A percentile compares a stretch with the other conserved stretches of the same genome.
phyloP scores from a whole-genome alignment of 2,113 vertebrate genomes.

The Thunnus thynnus region DNA sequence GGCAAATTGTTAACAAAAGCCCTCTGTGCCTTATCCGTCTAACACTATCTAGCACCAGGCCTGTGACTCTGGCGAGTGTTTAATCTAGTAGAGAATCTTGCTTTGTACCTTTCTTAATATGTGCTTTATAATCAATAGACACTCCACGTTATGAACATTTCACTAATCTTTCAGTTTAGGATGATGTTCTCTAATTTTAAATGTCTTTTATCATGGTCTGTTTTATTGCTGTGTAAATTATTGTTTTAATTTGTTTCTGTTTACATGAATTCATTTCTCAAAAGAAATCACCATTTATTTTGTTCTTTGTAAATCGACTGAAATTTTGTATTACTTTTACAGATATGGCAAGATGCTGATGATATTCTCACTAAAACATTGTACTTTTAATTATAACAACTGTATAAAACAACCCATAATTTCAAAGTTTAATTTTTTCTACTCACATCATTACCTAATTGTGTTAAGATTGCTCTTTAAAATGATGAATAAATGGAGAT shows the following conservation, averaged over 20 bases:
- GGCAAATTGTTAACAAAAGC: conserved; percentile 35
- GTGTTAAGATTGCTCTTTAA: conserved; percentile 56
- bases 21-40: conserved; percentile 41
- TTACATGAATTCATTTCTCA: conserved; percentile 9
- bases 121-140: conserved; percentile 6
- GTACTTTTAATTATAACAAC: conserved; percentile 23
- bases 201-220: conserved; percentile 3
- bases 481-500: conserved; percentile 74
- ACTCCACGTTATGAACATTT: conserved; percentile 40
- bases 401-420: conserved; percentile 23
- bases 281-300: conserved; percentile 22
- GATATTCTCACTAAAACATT: conserved; percentile 13
- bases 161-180: not conserved
- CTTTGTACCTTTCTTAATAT: conserved; percentile 33
- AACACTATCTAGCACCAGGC: conserved; percentile 16
- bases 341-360: not conserved
- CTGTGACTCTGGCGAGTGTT: conserved; percentile 15
- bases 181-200: conserved; percentile 19
- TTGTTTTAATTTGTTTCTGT: not conserved
- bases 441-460: conserved; percentile 16
- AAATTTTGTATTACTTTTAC: conserved; percentile 1
- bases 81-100: not conserved
- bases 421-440: conserved; percentile 36
- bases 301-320: conserved; percentile 32
- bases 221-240: conserved; percentile 32